Percentiles rank a stretch among this genome's conserved stretches.
phyloP scores from a whole-genome alignment of 1,140 invertebrate species.

The Araneus ventricosus region DNA sequence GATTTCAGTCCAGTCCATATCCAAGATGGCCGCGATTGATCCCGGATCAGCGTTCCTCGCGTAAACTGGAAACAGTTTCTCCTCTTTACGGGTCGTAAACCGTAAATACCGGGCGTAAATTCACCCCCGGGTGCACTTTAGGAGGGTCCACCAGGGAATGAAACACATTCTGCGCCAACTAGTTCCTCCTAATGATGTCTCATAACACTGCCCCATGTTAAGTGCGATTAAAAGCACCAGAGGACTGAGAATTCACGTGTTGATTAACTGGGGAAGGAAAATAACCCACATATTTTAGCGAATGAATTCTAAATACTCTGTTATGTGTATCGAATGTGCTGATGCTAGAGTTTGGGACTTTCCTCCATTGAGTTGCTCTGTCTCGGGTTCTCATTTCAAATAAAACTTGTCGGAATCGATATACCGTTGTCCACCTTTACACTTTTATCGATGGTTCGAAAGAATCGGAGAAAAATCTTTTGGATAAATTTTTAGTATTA shows the following conservation, averaged over 20 bases:
- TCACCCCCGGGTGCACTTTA: conserved; percentile 63
- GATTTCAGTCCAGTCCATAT: background rate
- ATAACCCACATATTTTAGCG: background rate
- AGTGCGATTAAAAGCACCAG: background rate
- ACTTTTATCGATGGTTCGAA: too few species aligned
- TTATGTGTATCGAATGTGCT: background rate
- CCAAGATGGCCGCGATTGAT: conserved; percentile 32
- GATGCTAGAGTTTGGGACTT: too few species aligned
- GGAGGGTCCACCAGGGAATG: background rate
- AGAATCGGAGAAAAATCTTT: too few species aligned
- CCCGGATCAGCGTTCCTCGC: background rate
- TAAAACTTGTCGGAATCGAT: too few species aligned
- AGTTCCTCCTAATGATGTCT: conserved; percentile 25
- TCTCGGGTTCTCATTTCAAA: too few species aligned
- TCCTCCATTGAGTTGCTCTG: too few species aligned
- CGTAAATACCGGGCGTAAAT: conserved; percentile 69
- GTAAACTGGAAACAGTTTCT: conserved; percentile 54
- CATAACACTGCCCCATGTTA: background rate
- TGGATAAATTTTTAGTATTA: too few species aligned
- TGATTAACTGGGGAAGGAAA: background rate
- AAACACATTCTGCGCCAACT: background rate
- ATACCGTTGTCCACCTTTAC: too few species aligned
- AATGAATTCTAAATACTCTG: background rate
- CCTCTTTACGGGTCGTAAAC: conserved; percentile 67
- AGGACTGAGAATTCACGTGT: background rate